Percentiles rank a stretch among this genome's conserved stretches.
These are phyloP conservation scores for Antechinus flavipes DNA, from an alignment of 2,113 vertebrate species.

Conservation along the genomic window DNA sequence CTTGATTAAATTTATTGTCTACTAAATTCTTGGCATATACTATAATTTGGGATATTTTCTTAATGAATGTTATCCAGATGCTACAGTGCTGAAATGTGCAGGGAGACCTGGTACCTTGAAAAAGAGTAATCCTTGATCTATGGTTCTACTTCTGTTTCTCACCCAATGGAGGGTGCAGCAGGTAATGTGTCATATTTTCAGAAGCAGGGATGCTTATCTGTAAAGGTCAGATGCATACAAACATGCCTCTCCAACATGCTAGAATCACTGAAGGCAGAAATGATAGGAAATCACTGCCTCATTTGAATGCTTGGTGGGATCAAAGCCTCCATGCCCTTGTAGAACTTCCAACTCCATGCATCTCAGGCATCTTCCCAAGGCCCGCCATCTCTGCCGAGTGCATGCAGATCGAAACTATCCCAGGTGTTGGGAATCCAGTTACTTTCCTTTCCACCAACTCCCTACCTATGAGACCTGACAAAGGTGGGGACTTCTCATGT, in stretches of 20 bases:
- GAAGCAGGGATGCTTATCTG: conserved; percentile 19
- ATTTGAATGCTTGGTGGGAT: conserved; percentile 50
- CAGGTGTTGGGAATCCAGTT: neutral
- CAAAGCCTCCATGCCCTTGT: conserved; percentile 51
- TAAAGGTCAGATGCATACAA: conserved; percentile 7
- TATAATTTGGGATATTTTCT: neutral
- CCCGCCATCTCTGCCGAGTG: conserved; percentile 21
- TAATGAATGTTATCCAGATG: neutral
- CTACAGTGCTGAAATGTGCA: neutral
- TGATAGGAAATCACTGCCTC: neutral
- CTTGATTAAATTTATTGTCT: neutral
- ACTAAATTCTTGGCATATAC: neutral
- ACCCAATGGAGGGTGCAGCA: neutral
- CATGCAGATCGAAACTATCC: conserved; percentile 60
- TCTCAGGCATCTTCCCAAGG: conserved; percentile 30
- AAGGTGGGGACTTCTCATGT: conserved; percentile 21
- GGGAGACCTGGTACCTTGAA: neutral
- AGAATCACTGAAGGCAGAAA: neutral
- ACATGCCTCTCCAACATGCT: neutral
- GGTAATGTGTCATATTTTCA: neutral
- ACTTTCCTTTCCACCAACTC: conserved; percentile 50
- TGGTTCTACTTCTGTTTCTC: neutral
- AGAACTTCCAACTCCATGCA: conserved; percentile 56
- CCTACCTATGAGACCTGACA: conserved; percentile 30
- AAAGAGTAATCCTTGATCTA: neutral